Base-by-base conservation (phyloP, 2,113 vertebrate genomes). In the Pterocles orientalis region DNA sequence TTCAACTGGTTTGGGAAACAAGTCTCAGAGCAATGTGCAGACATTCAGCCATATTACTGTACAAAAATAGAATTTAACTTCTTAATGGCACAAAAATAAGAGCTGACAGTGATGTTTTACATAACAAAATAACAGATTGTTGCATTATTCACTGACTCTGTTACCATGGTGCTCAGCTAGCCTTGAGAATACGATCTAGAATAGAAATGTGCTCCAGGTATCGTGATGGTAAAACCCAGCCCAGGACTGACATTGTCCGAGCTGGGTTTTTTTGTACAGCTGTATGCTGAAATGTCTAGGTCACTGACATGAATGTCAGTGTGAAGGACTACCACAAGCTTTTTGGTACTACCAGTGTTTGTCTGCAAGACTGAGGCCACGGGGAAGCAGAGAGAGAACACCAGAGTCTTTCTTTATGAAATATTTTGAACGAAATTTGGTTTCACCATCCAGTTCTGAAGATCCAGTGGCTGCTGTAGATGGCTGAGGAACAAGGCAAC, bases 161-260 rank as follows among this genome's bases (percentile, higher is more conserved):
- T 96, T 90, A 73, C 92, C 91, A 96, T 92, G 92, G 92, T 36
- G 69, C 72, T 86, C 82, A 86, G 71, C 72, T 83, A 86, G 72
- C 53, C 48, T 95, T 82, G 33, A 91, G 65, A 29, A 45, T 31
- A 29, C 33, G 66, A 58, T 66, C 88, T 86, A 39, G 65, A 96
- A 90, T 29, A 89, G 53, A 45, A 78, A 91, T 34, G 18, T 86
- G 20, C 75, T 94, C 45, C 4, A 33, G 43, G 76, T 75, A 79
- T 75, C 57, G 24, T 10, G 34, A 69, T 64, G 51, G 68, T 78
- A 88, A 86, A 95, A 68, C 24, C 9, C 88, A 72, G 31, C 13
- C 50, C 25, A 62, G 19, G 57, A 78, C 39, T 16, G 9, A 62
- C 24, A n/a, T 31, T 41, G 25, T 45, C 45, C 1, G 0, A 78